phyloP scores from a whole-genome alignment of 2,113 vertebrate genomes.

The Toxostoma redivivum region DNA sequence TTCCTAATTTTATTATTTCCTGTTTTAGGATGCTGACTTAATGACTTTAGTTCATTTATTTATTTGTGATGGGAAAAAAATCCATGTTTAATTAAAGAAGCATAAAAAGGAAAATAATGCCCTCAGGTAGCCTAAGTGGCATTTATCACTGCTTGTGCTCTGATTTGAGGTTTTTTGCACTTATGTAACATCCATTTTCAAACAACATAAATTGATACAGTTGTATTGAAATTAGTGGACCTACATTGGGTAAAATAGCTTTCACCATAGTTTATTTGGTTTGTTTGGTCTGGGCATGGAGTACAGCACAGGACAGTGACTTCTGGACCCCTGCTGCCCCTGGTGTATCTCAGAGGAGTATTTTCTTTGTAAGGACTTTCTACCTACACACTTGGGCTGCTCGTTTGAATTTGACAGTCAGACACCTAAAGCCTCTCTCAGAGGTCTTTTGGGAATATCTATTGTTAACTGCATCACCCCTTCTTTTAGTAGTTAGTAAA shows the following conservation, averaged over 20 bases:
- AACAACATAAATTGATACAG: not conserved
- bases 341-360: not conserved
- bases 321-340: not conserved
- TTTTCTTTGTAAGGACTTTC: not conserved
- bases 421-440: not conserved
- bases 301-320: not conserved
- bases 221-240: not conserved
- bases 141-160: not conserved
- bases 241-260: not conserved
- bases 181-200: not conserved
- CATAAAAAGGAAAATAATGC: not conserved
- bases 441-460: not conserved
- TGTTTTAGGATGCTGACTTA: not conserved
- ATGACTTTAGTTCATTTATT: not conserved
- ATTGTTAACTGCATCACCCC: fast-evolving
- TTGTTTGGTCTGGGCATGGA: not conserved
- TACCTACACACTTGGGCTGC: not conserved
- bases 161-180: not conserved
- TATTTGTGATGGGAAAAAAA: not conserved
- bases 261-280: not conserved
- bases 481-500: not conserved
- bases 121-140: not conserved
- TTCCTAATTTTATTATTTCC: not conserved
- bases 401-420: not conserved
- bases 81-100: not conserved